Evolutionary conservation across 2,797 vertebrate species (phyloP), one percentile per base, ranked within the genome.

Genomic region (Cynodonichthys magdalenae): DNA sequence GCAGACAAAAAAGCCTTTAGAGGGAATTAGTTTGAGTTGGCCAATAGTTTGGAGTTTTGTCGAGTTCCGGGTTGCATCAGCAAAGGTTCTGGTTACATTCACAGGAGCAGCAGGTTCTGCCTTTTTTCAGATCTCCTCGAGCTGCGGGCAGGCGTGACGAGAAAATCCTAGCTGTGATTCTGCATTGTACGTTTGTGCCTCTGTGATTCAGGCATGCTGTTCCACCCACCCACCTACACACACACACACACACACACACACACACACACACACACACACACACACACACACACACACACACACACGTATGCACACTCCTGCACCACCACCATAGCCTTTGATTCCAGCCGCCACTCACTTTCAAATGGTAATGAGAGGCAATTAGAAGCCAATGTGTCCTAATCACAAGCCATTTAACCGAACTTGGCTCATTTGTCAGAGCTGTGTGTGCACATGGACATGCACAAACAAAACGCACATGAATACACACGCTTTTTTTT

Each of bases 281-380:
- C 48, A 64, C 62, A n/a, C 0, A 34, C 31, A 31, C 31, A 31
- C 53, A 46, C 20, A 27, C 55, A 29, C 45, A 46, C 55, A 10
- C 45, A 19, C n/a, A n/a, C 29, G 27, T 47, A 60, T 51, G 44
- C 9, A 19, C 50, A 68, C 72, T 66, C 66, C 63, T 78, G 69
- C 66, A 65, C 63, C 67, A 71, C 68, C 70, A 73, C 74, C 79
- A 64, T 57, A 74, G 75, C 74, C 86, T 89, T 87, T 89, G 80
- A 88, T 90, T 87, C 81, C 71, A 87, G 75, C 79, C 71, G 80
- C 79, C 88, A 88, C 88, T 91, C 87, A 87, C 82, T 88, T 90
- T 91, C 87, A 92, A 80, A 91, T 90, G 90, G 80, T 92, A 92
- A 92, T 91, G 87, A 90, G 88, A 81, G 82, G 83, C 90, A 92